Evolutionary conservation across 1,140 invertebrate species (phyloP).

Genomic region (Himalopsyche phryganea): DNA sequence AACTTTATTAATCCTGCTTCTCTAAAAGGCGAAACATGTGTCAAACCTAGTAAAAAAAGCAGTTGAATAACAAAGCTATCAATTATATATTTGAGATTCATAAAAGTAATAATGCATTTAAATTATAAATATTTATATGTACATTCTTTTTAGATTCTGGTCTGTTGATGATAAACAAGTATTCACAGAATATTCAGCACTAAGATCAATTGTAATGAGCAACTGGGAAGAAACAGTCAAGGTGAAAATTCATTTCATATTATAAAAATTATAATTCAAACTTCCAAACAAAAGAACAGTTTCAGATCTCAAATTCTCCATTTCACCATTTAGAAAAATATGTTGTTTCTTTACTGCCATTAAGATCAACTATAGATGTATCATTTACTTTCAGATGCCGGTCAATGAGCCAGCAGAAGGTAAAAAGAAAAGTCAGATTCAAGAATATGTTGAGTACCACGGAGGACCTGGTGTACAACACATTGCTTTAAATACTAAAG

Average conservation of each 20-base stretch:
- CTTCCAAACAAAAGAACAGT: background rate
- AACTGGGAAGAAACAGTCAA: slow-evolving; percentile 99
- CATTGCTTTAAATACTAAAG: slow-evolving; percentile 90
- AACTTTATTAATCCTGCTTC: no score
- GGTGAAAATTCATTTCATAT: slow-evolving; percentile 39
- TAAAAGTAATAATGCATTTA: no score
- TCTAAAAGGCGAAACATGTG: no score
- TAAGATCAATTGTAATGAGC: slow-evolving; percentile 94
- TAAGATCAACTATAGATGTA: no score
- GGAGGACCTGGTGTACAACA: slow-evolving; percentile 97
- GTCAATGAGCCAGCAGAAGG: slow-evolving; percentile 98
- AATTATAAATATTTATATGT: no score
- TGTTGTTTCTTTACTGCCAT: no score
- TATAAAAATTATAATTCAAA: background rate
- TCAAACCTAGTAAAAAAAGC: no score
- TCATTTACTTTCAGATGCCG: slow-evolving; percentile 79
- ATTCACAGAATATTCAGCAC: slow-evolving; percentile 92
- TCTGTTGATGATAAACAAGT: slow-evolving; percentile 96
- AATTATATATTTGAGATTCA: no score
- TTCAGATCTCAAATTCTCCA: background rate
- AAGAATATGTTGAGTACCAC: slow-evolving; percentile 98
- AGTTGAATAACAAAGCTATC: no score
- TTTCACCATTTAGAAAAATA: no score
- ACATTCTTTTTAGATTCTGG: slow-evolving; percentile 76
- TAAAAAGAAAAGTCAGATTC: slow-evolving; percentile 95